Evolutionary conservation across 2,797 vertebrate genomes (phyloP).

Genomic region (Enteromius anoplus): DNA sequence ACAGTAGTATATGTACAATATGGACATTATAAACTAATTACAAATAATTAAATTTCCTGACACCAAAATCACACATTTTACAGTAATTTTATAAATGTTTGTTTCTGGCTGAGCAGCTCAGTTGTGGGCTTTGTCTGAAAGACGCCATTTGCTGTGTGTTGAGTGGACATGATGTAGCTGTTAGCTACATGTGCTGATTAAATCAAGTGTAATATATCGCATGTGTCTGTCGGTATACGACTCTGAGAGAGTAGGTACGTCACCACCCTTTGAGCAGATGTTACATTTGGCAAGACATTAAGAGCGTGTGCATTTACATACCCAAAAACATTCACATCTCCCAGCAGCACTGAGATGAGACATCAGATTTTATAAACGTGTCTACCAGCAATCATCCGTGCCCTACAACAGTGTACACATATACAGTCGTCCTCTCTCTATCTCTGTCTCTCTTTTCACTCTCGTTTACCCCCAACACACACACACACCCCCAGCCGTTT

Average conservation of each 20-base stretch:
- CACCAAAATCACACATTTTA: neutral
- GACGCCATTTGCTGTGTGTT: slow-evolving; percentile 43
- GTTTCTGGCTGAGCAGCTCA: neutral
- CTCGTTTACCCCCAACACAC: slow-evolving; percentile 31
- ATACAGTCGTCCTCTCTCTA: slow-evolving; percentile 22
- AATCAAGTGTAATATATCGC: slow-evolving; percentile 41
- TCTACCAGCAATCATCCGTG: slow-evolving; percentile 17
- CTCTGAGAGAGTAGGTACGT: slow-evolving; percentile 11
- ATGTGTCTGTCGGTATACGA: slow-evolving; percentile 20
- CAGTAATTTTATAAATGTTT: neutral
- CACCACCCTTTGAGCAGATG: slow-evolving; percentile 48
- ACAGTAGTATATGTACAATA: neutral
- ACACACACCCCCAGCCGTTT: slow-evolving; percentile 6
- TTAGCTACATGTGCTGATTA: slow-evolving; percentile 43
- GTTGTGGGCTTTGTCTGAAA: slow-evolving; percentile 17
- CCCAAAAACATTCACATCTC: slow-evolving; percentile 24
- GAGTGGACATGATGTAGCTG: slow-evolving; percentile 44
- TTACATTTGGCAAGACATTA: slow-evolving; percentile 41
- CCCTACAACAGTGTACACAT: slow-evolving; percentile 14
- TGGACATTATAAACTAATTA: neutral
- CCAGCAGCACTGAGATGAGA: slow-evolving; percentile 35
- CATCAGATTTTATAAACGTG: slow-evolving; percentile 39
- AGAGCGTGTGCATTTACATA: slow-evolving; percentile 1
- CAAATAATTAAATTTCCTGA: neutral
- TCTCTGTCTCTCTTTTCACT: slow-evolving; percentile 20